These are phyloP conservation scores for Pagetopsis macropterus DNA, from an alignment of 2,797 vertebrate genomes.

Conservation along the genomic window DNA sequence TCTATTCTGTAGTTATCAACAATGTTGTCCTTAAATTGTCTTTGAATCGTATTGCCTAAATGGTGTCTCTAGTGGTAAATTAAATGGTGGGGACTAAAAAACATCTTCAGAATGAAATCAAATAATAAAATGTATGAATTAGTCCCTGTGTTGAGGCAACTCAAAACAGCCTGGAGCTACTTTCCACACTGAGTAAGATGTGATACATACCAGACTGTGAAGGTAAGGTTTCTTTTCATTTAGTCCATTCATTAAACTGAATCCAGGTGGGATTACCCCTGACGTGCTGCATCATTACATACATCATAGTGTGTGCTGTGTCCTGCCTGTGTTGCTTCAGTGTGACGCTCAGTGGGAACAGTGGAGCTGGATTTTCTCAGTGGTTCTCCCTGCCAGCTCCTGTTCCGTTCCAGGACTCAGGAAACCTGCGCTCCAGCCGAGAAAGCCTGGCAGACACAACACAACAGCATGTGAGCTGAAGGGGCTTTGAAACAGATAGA, in stretches of 20 bases:
- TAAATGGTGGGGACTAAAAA: neutral
- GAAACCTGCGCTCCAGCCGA: constrained; percentile 78
- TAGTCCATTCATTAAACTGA: constrained; percentile 25
- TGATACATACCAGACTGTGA: constrained; percentile 21
- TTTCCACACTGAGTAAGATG: constrained; percentile 12
- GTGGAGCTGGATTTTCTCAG: constrained; percentile 75
- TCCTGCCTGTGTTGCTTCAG: constrained; percentile 31
- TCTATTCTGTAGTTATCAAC: neutral
- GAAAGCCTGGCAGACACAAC: constrained; percentile 80
- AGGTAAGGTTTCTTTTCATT: constrained; percentile 26
- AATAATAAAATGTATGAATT: neutral
- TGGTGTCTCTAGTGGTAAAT: neutral
- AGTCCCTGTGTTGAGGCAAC: neutral
- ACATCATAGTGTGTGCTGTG: constrained; percentile 35
- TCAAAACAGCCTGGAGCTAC: neutral
- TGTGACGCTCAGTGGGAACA: constrained; percentile 75
- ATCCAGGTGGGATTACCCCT: constrained; percentile 45
- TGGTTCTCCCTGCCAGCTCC: constrained; percentile 74
- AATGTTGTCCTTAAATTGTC: neutral
- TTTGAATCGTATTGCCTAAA: neutral
- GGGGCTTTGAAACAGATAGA: constrained; percentile 50
- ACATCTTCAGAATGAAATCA: neutral
- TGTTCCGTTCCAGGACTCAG: constrained; percentile 81
- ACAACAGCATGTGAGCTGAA: constrained; percentile 76
- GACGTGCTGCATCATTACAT: constrained; percentile 48